Evolutionary conservation across 2,797 vertebrate genomes (phyloP).

Genomic region (Phrynocephalus vlangalii): DNA sequence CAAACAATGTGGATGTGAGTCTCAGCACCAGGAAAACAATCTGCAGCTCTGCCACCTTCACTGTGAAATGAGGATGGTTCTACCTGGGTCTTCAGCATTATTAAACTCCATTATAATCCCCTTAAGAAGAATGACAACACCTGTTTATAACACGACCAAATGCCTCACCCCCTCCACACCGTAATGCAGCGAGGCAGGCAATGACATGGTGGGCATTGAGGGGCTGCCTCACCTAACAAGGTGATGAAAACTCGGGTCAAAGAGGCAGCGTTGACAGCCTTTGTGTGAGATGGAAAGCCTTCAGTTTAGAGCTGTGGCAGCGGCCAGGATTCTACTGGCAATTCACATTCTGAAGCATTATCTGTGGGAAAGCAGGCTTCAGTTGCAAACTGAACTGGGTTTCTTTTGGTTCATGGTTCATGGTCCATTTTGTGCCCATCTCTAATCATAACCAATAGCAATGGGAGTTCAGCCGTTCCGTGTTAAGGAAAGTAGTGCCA

Average conservation of each 20-base stretch:
- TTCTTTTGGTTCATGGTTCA: too few relatives aligned
- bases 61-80: slow-evolving; percentile 24
- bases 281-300: background rate
- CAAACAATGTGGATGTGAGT: slow-evolving; percentile 60
- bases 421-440: too few relatives aligned
- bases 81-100: slow-evolving; percentile 61
- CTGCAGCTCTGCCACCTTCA: slow-evolving; percentile 34
- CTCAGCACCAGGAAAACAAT: slow-evolving; percentile 43
- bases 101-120: slow-evolving; percentile 69
- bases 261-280: background rate
- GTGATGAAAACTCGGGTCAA: slow-evolving; percentile 11
- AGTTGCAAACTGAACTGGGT: too few relatives aligned
- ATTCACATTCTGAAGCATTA: too few relatives aligned
- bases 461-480: too few relatives aligned
- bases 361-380: too few relatives aligned
- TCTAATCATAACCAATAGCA: too few relatives aligned
- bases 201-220: slow-evolving; percentile 65
- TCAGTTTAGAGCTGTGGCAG: too few relatives aligned
- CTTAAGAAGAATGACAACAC: slow-evolving; percentile 61
- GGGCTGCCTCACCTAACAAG: slow-evolving; percentile 69
- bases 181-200: slow-evolving; percentile 59
- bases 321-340: too few relatives aligned
- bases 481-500: too few relatives aligned
- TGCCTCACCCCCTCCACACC: slow-evolving; percentile 48
- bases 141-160: slow-evolving; percentile 63